Conservation (phyloP, 2,888 invertebrate species). For the Cremastinae sp. region DNA sequence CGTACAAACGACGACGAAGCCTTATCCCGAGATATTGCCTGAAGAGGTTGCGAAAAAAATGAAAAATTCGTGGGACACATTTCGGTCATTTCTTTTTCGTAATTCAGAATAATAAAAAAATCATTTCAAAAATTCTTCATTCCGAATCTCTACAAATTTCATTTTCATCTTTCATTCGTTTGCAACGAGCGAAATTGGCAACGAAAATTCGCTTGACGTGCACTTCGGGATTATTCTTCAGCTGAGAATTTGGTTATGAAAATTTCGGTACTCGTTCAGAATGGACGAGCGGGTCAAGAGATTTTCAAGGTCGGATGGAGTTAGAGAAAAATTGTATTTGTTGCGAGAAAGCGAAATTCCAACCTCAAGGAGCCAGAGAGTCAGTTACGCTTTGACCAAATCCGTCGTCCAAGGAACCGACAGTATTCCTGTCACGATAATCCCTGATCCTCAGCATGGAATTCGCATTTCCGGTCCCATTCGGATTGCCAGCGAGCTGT, state of each 20-base stretch:
- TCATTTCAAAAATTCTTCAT: no score
- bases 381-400: slow-evolving; percentile 51
- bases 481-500: slow-evolving; percentile 59
- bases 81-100: no score
- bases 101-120: no score
- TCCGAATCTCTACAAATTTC: no score
- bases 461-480: slow-evolving; percentile 55
- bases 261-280: slow-evolving; percentile 3
- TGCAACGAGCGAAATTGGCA: slow-evolving; percentile 18
- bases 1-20: slow-evolving; percentile 47
- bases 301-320: slow-evolving; percentile 17
- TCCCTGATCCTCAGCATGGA: slow-evolving; percentile 38
- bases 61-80: not conserved
- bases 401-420: slow-evolving; percentile 40
- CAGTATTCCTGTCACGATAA: slow-evolving; percentile 17
- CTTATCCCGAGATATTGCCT: slow-evolving; percentile 7
- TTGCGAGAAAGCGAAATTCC: slow-evolving; percentile 18
- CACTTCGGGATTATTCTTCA: not conserved
- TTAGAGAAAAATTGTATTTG: slow-evolving; percentile 4
- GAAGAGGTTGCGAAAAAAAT: slow-evolving; percentile 4
- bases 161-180: no score
- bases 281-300: slow-evolving; percentile 42
- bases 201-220: not conserved
- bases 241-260: not conserved
- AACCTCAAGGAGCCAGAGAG: slow-evolving; percentile 25